phyloP scores from a whole-genome alignment of 2,797 vertebrate genomes.

The Tangara arthus region DNA sequence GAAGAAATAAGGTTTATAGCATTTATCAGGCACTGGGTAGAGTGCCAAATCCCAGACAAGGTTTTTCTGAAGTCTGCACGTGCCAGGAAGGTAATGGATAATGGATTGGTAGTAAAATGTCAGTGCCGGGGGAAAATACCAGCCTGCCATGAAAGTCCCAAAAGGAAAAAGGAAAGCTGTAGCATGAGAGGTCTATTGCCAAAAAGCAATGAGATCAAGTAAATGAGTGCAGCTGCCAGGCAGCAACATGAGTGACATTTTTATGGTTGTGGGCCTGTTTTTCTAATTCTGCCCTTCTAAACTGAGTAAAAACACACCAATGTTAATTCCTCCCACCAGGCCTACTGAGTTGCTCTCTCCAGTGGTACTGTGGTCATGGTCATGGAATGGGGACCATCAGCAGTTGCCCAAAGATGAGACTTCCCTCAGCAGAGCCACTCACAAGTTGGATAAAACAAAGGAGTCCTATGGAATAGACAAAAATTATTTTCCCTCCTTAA shows the following conservation, averaged over 20 bases:
- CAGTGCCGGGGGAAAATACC: not conserved
- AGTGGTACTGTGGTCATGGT: not conserved
- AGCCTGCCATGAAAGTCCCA: not conserved
- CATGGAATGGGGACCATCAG: not conserved
- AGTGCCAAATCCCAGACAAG: slow-evolving; percentile 1
- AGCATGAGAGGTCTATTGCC: not conserved
- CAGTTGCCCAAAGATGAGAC: not conserved
- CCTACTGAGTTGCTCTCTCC: not conserved
- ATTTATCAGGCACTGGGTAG: not conserved
- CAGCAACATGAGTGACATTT: not conserved
- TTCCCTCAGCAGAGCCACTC: not conserved
- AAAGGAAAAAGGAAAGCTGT: not conserved
- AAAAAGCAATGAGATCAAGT: not conserved
- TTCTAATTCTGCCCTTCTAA: not conserved
- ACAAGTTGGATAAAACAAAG: not conserved
- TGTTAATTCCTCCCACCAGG: not conserved
- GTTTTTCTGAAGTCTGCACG: not conserved
- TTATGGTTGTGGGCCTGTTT: not conserved
- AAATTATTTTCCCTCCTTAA: not conserved
- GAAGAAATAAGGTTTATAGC: slow-evolving; percentile 2
- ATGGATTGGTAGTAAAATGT: slow-evolving; percentile 19
- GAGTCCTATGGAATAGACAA: not conserved
- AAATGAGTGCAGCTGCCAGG: not conserved
- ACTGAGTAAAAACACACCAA: not conserved
- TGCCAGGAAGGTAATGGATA: slow-evolving; percentile 34